Percentiles rank a stretch among this genome's conserved stretches.
Conservation (phyloP, 1,140 invertebrate species). For the Saccostrea echinata region DNA sequence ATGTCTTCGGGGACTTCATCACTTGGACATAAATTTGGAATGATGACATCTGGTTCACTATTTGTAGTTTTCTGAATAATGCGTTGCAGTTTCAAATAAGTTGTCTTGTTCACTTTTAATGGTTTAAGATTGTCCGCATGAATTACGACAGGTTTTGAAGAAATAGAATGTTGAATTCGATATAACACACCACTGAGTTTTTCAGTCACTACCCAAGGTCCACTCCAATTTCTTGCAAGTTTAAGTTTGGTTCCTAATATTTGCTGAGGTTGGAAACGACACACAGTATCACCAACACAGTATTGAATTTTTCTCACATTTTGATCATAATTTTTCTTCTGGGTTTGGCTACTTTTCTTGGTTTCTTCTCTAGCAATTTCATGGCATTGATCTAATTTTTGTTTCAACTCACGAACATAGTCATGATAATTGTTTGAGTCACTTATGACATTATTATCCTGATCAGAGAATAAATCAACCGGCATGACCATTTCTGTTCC, state of each 20-base stretch:
- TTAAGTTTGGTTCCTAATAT: not conserved
- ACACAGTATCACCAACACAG: too few relatives aligned
- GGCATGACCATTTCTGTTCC: conserved; percentile 28
- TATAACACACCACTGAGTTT: not conserved
- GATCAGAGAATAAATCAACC: not conserved
- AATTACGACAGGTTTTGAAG: conserved; percentile 5
- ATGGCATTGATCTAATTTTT: conserved; percentile 5
- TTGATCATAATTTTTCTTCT: too few relatives aligned
- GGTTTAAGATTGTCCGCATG: conserved; percentile 41
- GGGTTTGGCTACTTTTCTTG: too few relatives aligned
- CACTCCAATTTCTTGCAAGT: conserved; percentile 25
- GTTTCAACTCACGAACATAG: not conserved
- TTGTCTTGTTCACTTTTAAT: not conserved
- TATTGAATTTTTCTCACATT: too few relatives aligned
- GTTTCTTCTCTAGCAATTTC: not conserved
- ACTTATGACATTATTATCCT: not conserved
- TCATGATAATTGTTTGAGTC: not conserved
- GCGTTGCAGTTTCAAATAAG: not conserved
- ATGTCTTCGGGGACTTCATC: too few relatives aligned
- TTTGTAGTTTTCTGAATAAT: not conserved
- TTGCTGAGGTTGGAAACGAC: too few relatives aligned
- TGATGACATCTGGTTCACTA: not conserved
- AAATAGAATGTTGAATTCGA: not conserved
- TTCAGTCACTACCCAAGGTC: not conserved
- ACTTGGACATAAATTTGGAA: not conserved